Evolutionary conservation across 2,888 invertebrate species (phyloP).

Genomic region (Chalcosyrphus nemorum): DNA sequence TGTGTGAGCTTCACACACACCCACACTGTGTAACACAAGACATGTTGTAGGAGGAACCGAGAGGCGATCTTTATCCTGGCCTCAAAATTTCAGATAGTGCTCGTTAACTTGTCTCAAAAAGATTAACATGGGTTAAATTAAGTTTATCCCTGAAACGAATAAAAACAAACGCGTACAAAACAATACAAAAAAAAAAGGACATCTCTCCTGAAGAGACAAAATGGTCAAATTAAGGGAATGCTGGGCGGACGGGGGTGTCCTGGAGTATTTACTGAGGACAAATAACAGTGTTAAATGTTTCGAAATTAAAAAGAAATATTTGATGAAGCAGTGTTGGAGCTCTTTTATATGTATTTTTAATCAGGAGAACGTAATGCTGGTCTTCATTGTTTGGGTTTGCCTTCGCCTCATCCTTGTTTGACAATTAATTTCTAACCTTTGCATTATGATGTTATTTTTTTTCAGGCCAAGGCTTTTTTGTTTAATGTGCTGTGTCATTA

Average conservation of each 20-base stretch:
- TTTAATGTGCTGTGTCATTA: slow-evolving; percentile 40
- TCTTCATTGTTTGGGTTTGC: slow-evolving; percentile 44
- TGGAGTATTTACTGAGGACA: slow-evolving; percentile 31
- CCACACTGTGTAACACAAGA: background rate
- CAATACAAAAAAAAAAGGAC: slow-evolving; percentile 12
- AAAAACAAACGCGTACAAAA: slow-evolving; percentile 20
- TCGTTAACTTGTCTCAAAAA: slow-evolving; percentile 60
- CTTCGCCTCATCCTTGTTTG: slow-evolving; percentile 9
- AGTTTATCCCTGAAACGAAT: slow-evolving; percentile 56
- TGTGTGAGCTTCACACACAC: background rate
- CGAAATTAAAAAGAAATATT: slow-evolving; percentile 67
- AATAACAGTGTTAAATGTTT: slow-evolving; percentile 56
- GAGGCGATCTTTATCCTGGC: background rate
- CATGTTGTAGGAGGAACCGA: background rate
- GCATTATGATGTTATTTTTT: slow-evolving; percentile 33
- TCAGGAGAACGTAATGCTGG: slow-evolving; percentile 45
- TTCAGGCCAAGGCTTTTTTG: slow-evolving; percentile 47
- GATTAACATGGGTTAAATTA: slow-evolving; percentile 65
- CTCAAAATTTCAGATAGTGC: slow-evolving; percentile 46
- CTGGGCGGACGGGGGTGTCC: background rate
- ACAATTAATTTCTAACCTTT: slow-evolving; percentile 59
- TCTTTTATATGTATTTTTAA: slow-evolving; percentile 55
- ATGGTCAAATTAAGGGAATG: background rate
- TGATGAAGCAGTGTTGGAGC: slow-evolving; percentile 38
- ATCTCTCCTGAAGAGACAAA: slow-evolving; percentile 19